Base-by-base conservation (phyloP, 2,113 vertebrate species). In the Sphaerodactylus townsendi region DNA sequence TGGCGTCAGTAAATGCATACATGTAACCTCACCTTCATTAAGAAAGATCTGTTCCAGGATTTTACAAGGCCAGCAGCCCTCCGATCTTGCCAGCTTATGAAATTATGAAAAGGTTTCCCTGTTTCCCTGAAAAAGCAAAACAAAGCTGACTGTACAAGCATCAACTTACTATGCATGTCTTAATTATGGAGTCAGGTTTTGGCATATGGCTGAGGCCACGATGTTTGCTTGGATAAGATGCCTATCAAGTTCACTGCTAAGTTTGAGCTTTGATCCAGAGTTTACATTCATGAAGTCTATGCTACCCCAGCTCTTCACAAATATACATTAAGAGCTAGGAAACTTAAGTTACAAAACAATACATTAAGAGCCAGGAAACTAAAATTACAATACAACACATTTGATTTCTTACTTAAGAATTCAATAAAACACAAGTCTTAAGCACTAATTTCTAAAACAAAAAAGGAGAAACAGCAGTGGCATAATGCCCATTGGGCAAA, bases 61-160 rank as follows among this genome's bases (percentile, higher is more conserved):
- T 93, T 96, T 79, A 97, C 97, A 88, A 99, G 95, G 39, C 98
- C 97, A 75, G 92, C 82, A 78, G 98, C 96, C 92, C 99, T 96
- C 88, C 96, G 91, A 81, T 99, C 98, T 96, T 98, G 98, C 98
- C 98, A 99, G 87, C 96, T 98, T 94, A 99, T 98, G 85, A 99
- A 99, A 93, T 99, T 99, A 93, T 99, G 99, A 92, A 99, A 99
- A 76, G 97, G 97, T 85, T 95, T 94, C 78, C 98, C 98, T 2
- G 98, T 98, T 89, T 84, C 96, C 94, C 98, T 99, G 94, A 69
- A 95, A 93, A 91, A 84, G 28, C 92, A 62, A 6, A 46, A 89
- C 68, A 59, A 30, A 37, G 14, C 15, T 30, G 21, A 78, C 8
- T 48, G 72, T 85, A 25, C 30, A 71, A 46, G 28, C 21, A 28